Evolutionary conservation across 2,113 vertebrate genomes (phyloP).

Genomic region (Uropsilus gracilis): DNA sequence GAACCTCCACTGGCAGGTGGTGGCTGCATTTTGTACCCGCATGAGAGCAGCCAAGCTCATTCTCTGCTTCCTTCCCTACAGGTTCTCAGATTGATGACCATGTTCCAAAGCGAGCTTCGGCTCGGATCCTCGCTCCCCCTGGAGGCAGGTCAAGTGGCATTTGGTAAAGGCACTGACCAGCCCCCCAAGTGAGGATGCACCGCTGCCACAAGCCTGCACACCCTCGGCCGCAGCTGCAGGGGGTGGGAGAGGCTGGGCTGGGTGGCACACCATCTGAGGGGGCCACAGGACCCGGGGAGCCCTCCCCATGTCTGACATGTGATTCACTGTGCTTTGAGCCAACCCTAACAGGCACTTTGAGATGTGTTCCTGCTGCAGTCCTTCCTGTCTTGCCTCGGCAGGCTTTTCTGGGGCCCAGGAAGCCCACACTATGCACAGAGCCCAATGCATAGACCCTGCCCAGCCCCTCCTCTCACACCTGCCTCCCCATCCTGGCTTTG

Average conservation of each 20-base stretch:
- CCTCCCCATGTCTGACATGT: slow-evolving; percentile 41
- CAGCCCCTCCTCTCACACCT: slow-evolving; percentile 60
- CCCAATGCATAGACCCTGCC: slow-evolving; percentile 59
- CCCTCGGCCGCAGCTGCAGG: slow-evolving; percentile 59
- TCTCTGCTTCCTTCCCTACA: slow-evolving; percentile 71
- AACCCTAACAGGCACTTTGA: slow-evolving; percentile 76
- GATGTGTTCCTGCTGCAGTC: slow-evolving; percentile 63
- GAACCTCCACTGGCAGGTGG: not conserved
- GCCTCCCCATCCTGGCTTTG: slow-evolving; percentile 39
- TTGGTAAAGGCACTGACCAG: slow-evolving; percentile 89
- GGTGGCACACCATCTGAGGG: slow-evolving; percentile 46
- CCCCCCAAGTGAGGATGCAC: slow-evolving; percentile 78
- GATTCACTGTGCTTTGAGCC: slow-evolving; percentile 68
- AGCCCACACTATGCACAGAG: slow-evolving; percentile 73
- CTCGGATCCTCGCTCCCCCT: slow-evolving; percentile 95
- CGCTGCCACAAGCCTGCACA: slow-evolving; percentile 60
- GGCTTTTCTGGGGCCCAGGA: slow-evolving; percentile 52
- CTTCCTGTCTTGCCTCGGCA: slow-evolving; percentile 49
- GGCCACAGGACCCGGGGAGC: not conserved
- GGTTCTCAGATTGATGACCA: slow-evolving; percentile 97
- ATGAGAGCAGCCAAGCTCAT: accelerated
- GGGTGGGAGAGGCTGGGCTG: slow-evolving; percentile 59
- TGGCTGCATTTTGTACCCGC: accelerated
- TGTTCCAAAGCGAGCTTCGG: slow-evolving; percentile 95
- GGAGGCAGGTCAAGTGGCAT: slow-evolving; percentile 96